Evolutionary conservation across 2,113 vertebrate species (phyloP).

Genomic region (Rhadina sibilatrix): DNA sequence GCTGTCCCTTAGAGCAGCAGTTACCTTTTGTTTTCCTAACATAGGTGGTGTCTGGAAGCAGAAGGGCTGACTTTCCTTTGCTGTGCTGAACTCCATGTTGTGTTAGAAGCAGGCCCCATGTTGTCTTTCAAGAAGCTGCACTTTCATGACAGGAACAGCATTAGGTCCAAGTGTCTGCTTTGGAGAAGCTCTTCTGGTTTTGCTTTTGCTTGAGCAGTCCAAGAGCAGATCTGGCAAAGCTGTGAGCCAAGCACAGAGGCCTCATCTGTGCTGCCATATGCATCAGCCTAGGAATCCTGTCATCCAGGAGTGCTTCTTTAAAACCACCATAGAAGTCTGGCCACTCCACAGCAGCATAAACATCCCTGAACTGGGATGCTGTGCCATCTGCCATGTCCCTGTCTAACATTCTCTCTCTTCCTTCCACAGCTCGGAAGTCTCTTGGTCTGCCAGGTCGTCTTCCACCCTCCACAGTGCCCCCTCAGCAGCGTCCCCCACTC

Average conservation of each 20-base stretch:
- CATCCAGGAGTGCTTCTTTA: not conserved
- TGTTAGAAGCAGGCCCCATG: not conserved
- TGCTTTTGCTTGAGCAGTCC: not conserved
- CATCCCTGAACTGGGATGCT: not conserved
- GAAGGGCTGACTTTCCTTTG: not conserved
- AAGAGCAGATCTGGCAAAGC: not conserved
- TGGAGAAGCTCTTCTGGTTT: not conserved
- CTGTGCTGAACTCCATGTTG: not conserved
- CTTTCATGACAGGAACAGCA: not conserved
- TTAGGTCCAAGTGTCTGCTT: not conserved
- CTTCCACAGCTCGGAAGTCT: slow-evolving; percentile 73
- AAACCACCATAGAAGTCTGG: not conserved
- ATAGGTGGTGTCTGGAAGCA: not conserved
- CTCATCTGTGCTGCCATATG: not conserved
- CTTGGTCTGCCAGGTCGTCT: slow-evolving; percentile 77
- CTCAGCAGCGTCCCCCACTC: slow-evolving; percentile 59
- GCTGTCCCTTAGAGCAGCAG: not conserved
- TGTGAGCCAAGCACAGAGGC: not conserved
- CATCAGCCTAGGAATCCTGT: not conserved
- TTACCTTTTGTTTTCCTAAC: not conserved
- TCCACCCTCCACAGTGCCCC: slow-evolving; percentile 70
- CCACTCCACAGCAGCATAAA: not conserved
- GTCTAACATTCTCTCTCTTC: not conserved
- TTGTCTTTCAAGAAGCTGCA: not conserved
- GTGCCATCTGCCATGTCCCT: not conserved